Percentiles rank a stretch among this genome's conserved stretches.
These are phyloP conservation scores for Phymorhynchus buccinoides DNA, from an alignment of 1,140 invertebrate genomes.

Conservation along the genomic window DNA sequence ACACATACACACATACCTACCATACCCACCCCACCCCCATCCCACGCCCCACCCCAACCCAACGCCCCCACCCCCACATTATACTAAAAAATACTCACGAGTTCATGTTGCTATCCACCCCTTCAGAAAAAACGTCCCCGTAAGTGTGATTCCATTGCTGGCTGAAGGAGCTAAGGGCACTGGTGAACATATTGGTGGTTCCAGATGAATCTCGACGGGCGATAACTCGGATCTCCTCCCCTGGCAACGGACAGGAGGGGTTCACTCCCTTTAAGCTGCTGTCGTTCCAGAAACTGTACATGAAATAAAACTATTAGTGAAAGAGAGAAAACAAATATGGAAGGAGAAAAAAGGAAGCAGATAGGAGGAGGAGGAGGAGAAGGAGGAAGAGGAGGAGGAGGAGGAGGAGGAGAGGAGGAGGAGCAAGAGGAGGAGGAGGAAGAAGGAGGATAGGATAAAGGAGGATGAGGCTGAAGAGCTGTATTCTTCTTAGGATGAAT, in stretches of 20 bases:
- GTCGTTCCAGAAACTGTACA: conserved; percentile 51
- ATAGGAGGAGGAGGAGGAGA: background rate
- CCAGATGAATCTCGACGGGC: conserved; percentile 58
- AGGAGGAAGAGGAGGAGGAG: background rate
- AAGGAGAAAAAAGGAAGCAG: background rate
- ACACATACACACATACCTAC: no score
- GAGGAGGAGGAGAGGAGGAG: background rate
- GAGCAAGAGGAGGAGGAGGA: background rate
- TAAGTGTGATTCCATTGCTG: conserved; percentile 48
- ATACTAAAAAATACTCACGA: conserved; percentile 40
- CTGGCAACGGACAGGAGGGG: conserved; percentile 45
- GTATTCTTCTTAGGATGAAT: no score
- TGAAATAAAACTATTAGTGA: background rate
- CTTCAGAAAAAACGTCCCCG: conserved; percentile 53
- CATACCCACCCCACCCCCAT: no score
- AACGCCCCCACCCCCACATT: conserved; percentile 38
- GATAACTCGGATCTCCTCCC: conserved; percentile 51
- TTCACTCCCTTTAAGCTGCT: conserved; percentile 44
- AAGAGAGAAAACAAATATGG: background rate
- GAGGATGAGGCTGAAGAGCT: background rate
- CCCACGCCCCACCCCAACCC: no score
- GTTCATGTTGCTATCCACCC: conserved; percentile 29
- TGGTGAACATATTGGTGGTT: conserved; percentile 60
- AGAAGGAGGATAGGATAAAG: background rate
- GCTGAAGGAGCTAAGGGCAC: conserved; percentile 50